These are phyloP conservation scores for Tamandua tetradactyla DNA, from an alignment of 2,797 vertebrate genomes.

Conservation along the genomic window DNA sequence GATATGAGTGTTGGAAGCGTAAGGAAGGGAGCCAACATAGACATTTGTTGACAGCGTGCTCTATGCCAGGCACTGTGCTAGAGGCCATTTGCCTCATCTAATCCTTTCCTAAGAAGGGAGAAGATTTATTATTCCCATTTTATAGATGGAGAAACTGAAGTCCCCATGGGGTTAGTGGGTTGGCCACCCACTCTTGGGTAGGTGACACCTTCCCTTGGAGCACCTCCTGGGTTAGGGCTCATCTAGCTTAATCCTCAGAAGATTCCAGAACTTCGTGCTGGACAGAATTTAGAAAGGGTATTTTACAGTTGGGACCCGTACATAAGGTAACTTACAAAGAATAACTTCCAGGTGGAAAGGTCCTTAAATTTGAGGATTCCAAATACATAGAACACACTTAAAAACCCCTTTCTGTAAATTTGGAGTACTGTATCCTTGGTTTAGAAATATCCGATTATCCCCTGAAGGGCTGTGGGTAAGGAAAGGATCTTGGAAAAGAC, in stretches of 20 bases:
- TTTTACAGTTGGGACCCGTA: not conserved
- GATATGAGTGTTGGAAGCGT: not conserved
- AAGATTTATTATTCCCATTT: not conserved
- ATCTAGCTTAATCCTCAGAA: not conserved
- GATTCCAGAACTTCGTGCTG: not conserved
- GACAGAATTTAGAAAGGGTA: not conserved
- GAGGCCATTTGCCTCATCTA: accelerated
- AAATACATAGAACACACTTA: not conserved
- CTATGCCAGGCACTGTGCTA: not conserved
- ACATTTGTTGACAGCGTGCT: accelerated
- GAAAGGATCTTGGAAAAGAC: not conserved
- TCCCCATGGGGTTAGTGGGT: accelerated
- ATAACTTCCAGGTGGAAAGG: not conserved
- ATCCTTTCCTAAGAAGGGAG: not conserved
- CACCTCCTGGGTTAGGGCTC: not conserved
- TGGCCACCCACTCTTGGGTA: accelerated
- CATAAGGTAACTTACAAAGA: not conserved
- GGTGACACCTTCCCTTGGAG: not conserved
- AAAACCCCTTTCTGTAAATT: not conserved
- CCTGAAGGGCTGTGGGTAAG: not conserved
- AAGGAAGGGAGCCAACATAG: not conserved
- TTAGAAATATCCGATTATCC: not conserved
- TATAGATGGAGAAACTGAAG: not conserved
- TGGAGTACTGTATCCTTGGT: not conserved
- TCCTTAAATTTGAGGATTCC: not conserved